These are phyloP conservation scores for Cyrtodaria siliqua DNA, from an alignment of 2,888 invertebrate genomes.

Conservation along the genomic window DNA sequence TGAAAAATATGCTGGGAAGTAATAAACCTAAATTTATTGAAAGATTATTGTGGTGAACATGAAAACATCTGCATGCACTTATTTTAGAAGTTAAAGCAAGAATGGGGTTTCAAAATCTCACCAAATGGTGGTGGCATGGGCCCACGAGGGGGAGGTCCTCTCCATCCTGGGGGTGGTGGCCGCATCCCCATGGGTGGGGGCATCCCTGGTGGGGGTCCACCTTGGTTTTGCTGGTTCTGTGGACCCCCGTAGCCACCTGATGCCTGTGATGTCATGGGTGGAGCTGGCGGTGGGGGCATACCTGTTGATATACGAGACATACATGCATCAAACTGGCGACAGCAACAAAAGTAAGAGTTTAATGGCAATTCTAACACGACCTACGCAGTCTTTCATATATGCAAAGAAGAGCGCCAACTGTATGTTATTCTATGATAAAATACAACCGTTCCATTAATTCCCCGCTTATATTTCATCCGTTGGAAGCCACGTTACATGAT, in stretches of 20 bases:
- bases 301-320: slow-evolving; percentile 48
- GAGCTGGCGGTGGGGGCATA: slow-evolving; percentile 64
- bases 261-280: slow-evolving; percentile 20
- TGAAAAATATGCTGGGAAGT: too few relatives aligned
- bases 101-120: slow-evolving; percentile 30
- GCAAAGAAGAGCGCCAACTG: too few relatives aligned
- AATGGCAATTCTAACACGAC: not conserved
- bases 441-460: too few relatives aligned
- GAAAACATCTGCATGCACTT: too few relatives aligned
- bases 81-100: not conserved
- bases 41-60: too few relatives aligned
- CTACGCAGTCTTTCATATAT: not conserved
- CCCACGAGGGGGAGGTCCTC: slow-evolving; percentile 78
- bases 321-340: not conserved
- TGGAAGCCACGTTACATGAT: too few relatives aligned
- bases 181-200: slow-evolving; percentile 72
- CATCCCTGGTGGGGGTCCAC: slow-evolving; percentile 39
- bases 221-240: too few relatives aligned
- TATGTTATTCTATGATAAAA: too few relatives aligned
- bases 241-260: too few relatives aligned
- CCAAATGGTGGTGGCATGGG: slow-evolving; percentile 67
- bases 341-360: not conserved
- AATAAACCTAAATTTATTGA: too few relatives aligned
- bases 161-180: slow-evolving; percentile 80
- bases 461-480: too few relatives aligned